Evolutionary conservation across 2,888 invertebrate genomes (phyloP).

Genomic region (Drosophila trichaetosa): DNA sequence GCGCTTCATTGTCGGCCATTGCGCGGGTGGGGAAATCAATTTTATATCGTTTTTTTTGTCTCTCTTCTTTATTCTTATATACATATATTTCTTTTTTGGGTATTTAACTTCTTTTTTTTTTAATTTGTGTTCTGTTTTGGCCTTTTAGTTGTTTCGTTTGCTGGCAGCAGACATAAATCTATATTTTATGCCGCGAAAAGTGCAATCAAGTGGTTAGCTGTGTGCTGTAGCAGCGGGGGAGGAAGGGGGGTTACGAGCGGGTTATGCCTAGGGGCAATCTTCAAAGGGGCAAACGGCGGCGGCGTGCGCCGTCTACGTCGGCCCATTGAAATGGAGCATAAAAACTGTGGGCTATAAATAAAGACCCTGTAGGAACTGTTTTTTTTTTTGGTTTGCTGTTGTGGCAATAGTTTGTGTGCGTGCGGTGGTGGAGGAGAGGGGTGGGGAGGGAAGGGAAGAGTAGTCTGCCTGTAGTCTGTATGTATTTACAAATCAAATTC

Average conservation of each 20-base stretch:
- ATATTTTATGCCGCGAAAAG: constrained; percentile 80
- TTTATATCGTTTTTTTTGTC: constrained; percentile 63
- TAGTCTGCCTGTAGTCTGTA: constrained; percentile 6
- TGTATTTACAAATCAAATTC: constrained; percentile 75
- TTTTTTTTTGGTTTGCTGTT: constrained; percentile 25
- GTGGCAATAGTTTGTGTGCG: constrained; percentile 8
- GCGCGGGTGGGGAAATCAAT: constrained; percentile 76
- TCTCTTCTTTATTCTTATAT: constrained; percentile 17
- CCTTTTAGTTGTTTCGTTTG: constrained; percentile 24
- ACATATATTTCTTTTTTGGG: constrained; percentile 16
- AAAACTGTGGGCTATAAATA: constrained; percentile 78
- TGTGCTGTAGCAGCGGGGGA: constrained; percentile 10
- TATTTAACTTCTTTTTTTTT: constrained; percentile 18
- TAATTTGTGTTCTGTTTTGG: constrained; percentile 11
- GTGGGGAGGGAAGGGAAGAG: too few relatives aligned
- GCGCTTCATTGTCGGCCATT: constrained; percentile 79
- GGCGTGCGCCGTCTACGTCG: constrained; percentile 60
- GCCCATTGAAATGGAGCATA: constrained; percentile 79
- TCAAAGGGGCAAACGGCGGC: constrained; percentile 65
- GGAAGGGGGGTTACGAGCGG: constrained; percentile 3
- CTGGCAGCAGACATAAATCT: constrained; percentile 62
- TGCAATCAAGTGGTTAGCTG: constrained; percentile 76
- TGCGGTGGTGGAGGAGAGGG: background rate
- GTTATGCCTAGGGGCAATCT: constrained; percentile 54
- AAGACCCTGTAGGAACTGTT: constrained; percentile 64